Evolutionary conservation across 2,113 vertebrate species (phyloP), one percentile per base, ranked within the genome.

Genomic region (Semicossyphus pulcher): DNA sequence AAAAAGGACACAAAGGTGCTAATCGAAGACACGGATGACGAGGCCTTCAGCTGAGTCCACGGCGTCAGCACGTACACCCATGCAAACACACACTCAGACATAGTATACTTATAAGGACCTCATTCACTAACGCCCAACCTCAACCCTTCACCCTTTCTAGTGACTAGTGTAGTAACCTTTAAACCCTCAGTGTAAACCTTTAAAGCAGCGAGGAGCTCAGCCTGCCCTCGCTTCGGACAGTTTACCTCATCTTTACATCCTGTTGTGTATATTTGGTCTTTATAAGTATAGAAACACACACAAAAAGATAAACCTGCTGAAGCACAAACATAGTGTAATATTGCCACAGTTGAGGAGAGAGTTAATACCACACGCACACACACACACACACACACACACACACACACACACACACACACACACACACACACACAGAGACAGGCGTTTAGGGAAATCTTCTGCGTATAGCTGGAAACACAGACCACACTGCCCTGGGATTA

Each of bases 1-100:
- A 99, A 96, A 93, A 94, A 93, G 86, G 98, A 99, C 92, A 97
- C 97, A 32, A 98, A 98, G 94, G 95, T 99, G 68, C 93, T 99
- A 83, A 99, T 99, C 89, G 98, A 99, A 86, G 97, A 99, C 93
- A 99, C 96, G 85, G 97, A 97, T 1, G 97, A 96, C 4, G 98
- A 99, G 92, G 95, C 92, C 62, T 98, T 96, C 94, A 97, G 96
- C 94, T 99, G 96, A 98, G 92, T 85, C 59, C 78, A 63, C 72
- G 74, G 0, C 32, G 16, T 73, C 39, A 20, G 21, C 74, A 78
- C 39, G 8, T 11, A 60, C 31, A 66, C 25, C 44, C 23, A 63
- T 10, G 72, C 18, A 78, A 49, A 75, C 48, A 61, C 67, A 53
- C 41, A 60, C 87, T 91, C 92, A 69, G 52, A 66, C 60, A 72